A percentile compares a stretch with the other conserved stretches of the same genome.
Conservation (phyloP, 1,140 invertebrate species). For the Leptinotarsa undecemlineata region DNA sequence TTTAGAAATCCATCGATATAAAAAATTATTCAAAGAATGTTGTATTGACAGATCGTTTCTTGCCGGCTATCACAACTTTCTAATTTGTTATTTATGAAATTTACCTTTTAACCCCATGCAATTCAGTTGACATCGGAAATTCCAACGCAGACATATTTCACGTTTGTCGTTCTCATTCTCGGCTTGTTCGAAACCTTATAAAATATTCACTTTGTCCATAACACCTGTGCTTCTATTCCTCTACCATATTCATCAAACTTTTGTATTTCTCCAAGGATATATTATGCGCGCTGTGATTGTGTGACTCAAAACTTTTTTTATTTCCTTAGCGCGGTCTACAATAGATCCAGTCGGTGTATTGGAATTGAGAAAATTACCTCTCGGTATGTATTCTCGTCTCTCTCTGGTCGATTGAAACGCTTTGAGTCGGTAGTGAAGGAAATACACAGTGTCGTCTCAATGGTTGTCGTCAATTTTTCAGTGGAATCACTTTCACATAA, state of each 20-base stretch:
- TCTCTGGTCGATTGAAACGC: neutral
- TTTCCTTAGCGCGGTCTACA: conserved; percentile 20
- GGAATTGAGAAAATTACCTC: conserved; percentile 4
- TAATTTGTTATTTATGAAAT: conserved; percentile 20
- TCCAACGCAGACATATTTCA: conserved; percentile 37
- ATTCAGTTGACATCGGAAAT: conserved; percentile 35
- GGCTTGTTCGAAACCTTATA: conserved; percentile 7
- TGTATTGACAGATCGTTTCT: conserved; percentile 7
- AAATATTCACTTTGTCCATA: conserved; percentile 20
- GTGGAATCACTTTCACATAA: too few relatives aligned
- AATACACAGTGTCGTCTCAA: too few relatives aligned
- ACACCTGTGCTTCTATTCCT: conserved; percentile 37
- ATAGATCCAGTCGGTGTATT: conserved; percentile 20
- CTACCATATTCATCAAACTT: conserved; percentile 41
- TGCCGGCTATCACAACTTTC: conserved; percentile 15
- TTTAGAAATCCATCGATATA: neutral
- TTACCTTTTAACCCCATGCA: conserved; percentile 26
- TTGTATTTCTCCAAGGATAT: conserved; percentile 39
- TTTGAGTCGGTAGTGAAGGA: too few relatives aligned
- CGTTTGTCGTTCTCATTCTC: conserved; percentile 29
- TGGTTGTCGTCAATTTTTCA: too few relatives aligned
- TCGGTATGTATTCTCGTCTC: conserved; percentile 12
- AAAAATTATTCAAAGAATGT: conserved; percentile 18
- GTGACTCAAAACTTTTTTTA: conserved; percentile 22
- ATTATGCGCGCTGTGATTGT: conserved; percentile 18